A percentile compares a stretch with the other conserved stretches of the same genome.
Evolutionary conservation across 2,888 invertebrate genomes (phyloP).

Genomic region (Cephus spinipes): DNA sequence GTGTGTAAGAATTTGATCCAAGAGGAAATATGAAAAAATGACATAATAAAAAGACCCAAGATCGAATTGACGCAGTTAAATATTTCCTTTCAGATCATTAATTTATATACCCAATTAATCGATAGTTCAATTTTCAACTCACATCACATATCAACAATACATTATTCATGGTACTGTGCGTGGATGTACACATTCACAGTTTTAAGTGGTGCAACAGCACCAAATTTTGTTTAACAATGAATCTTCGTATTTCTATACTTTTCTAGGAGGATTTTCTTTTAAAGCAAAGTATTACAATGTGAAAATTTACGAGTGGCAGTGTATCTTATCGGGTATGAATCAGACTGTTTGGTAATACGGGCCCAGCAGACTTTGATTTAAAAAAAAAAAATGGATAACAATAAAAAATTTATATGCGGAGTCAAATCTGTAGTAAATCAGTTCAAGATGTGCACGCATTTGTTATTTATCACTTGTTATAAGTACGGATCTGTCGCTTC

Average conservation of each 20-base stretch:
- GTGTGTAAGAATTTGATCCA: not conserved
- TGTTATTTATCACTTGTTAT: conserved; percentile 6
- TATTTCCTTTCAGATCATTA: not conserved
- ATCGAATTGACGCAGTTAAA: not conserved
- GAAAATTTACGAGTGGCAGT: not conserved
- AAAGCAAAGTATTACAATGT: not conserved
- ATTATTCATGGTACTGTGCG: not conserved
- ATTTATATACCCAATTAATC: not conserved
- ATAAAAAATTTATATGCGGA: not conserved
- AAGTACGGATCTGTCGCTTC: conserved; percentile 35
- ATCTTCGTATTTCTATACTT: not conserved
- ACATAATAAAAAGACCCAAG: not conserved
- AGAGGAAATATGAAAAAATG: not conserved
- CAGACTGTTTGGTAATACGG: conserved; percentile 35
- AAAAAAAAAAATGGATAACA: not conserved
- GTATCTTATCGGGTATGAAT: conserved; percentile 41
- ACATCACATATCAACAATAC: not conserved
- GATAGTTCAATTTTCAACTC: not conserved
- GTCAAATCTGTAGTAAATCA: not conserved
- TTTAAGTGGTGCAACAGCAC: not conserved
- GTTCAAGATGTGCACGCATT: not conserved
- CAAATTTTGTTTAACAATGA: not conserved
- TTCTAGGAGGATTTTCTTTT: not conserved
- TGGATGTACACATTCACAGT: not conserved
- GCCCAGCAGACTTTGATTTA: conserved; percentile 27